These are phyloP conservation scores for Pardalotus punctatus DNA, from an alignment of 2,113 vertebrate genomes.

Conservation along the genomic window DNA sequence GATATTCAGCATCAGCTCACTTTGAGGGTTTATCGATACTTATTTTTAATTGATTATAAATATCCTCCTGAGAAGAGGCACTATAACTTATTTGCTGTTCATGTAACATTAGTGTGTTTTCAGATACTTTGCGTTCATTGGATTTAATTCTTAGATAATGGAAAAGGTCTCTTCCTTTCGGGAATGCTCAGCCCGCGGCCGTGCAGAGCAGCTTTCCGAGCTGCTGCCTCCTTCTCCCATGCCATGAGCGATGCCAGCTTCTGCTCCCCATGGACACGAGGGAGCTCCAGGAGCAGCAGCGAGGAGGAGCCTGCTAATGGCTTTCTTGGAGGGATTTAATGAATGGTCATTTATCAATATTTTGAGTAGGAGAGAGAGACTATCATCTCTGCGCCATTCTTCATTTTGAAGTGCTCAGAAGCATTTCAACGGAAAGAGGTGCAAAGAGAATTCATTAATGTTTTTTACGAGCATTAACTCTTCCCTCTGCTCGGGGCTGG, in stretches of 20 bases:
- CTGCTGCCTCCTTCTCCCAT: neutral
- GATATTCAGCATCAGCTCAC: neutral
- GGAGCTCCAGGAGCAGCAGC: neutral
- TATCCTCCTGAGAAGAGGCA: neutral
- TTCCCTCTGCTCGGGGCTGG: neutral
- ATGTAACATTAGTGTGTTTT: neutral
- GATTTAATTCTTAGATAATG: neutral
- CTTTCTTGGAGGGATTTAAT: neutral
- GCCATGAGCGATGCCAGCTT: rapidly evolving
- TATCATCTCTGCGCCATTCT: neutral
- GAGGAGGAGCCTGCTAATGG: neutral
- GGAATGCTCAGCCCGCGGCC: neutral
- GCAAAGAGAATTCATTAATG: neutral
- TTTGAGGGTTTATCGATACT: neutral
- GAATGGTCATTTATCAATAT: neutral
- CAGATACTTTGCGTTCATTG: neutral
- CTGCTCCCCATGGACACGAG: rapidly evolving
- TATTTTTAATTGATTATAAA: neutral
- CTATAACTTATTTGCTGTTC: neutral
- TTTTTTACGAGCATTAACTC: neutral
- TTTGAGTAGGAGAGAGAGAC: neutral
- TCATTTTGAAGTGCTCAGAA: neutral
- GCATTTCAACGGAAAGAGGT: neutral
- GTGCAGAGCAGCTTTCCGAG: neutral
- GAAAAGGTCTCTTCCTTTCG: neutral